Evolutionary conservation across 2,113 vertebrate genomes (phyloP).

Genomic region (Typhlomys cinereus): DNA sequence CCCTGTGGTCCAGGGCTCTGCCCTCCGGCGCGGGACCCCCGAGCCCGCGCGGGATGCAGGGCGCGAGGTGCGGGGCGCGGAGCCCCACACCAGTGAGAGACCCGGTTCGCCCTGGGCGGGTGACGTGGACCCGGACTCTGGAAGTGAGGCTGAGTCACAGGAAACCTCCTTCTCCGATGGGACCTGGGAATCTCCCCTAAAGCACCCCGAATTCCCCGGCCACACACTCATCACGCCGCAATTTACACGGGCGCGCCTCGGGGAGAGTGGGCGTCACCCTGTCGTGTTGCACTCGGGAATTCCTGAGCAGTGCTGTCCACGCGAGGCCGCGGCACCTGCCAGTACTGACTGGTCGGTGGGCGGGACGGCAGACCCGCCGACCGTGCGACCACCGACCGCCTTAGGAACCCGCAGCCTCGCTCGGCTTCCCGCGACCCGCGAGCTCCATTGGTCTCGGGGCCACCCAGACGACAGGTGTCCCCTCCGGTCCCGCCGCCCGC

Average conservation of each 20-base stretch:
- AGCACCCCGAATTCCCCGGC: neutral
- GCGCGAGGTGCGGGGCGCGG: neutral
- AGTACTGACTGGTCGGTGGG: neutral
- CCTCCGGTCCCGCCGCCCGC: neutral
- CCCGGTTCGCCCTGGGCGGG: neutral
- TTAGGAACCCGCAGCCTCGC: neutral
- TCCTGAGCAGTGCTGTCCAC: neutral
- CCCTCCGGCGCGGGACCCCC: neutral
- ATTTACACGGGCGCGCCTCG: neutral
- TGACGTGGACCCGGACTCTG: neutral
- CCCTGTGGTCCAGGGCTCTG: neutral
- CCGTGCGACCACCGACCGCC: neutral
- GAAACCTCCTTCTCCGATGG: neutral
- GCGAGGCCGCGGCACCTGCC: too few relatives aligned
- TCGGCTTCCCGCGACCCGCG: neutral
- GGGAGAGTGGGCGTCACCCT: neutral
- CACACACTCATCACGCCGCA: neutral
- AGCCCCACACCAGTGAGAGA: too few relatives aligned
- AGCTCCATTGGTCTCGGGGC: neutral
- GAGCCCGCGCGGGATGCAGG: neutral
- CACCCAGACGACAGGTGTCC: neutral
- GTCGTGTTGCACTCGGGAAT: neutral
- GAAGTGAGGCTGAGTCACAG: constrained; percentile 23
- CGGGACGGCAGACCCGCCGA: neutral
- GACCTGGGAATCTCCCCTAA: neutral